Conservation (phyloP, 2,113 vertebrate species). For the Poeciliopsis retropinna region DNA sequence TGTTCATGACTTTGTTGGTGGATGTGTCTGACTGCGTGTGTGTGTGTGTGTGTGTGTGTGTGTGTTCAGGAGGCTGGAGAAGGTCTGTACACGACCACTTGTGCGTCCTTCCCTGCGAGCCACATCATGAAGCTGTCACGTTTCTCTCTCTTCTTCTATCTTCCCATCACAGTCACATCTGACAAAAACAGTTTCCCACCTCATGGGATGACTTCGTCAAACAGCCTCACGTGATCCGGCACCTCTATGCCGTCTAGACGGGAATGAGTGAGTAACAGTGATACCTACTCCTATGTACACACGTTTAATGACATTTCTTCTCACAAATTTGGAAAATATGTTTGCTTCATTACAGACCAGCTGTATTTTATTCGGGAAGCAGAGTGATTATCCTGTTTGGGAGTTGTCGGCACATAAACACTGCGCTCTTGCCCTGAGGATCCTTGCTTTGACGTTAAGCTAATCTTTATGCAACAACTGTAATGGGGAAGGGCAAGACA, state of each 20-base stretch:
- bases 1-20: slow-evolving; percentile 40
- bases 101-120: background rate
- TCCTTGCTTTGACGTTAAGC: slow-evolving; percentile 6
- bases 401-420: background rate
- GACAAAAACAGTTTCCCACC: slow-evolving; percentile 25
- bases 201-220: slow-evolving; percentile 25
- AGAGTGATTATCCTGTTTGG: background rate
- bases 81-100: background rate
- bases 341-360: slow-evolving; percentile 5
- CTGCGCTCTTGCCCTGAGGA: background rate
- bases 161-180: slow-evolving; percentile 12
- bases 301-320: slow-evolving; percentile 46
- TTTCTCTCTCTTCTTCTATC: background rate
- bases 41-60: slow-evolving; percentile 17
- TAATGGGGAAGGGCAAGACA: slow-evolving; percentile 9
- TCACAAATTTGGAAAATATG: slow-evolving; percentile 39
- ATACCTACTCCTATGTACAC: slow-evolving; percentile 28
- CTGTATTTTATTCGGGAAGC: background rate
- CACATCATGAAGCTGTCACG: background rate
- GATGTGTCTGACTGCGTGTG: background rate
- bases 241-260: slow-evolving; percentile 68
- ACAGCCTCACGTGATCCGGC: slow-evolving; percentile 61
- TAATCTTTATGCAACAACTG: background rate
- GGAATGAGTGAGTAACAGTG: slow-evolving; percentile 70
- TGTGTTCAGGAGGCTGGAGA: slow-evolving; percentile 8